Conservation (phyloP, 2,113 vertebrate genomes). For the Myrmophylax atrothorax region DNA sequence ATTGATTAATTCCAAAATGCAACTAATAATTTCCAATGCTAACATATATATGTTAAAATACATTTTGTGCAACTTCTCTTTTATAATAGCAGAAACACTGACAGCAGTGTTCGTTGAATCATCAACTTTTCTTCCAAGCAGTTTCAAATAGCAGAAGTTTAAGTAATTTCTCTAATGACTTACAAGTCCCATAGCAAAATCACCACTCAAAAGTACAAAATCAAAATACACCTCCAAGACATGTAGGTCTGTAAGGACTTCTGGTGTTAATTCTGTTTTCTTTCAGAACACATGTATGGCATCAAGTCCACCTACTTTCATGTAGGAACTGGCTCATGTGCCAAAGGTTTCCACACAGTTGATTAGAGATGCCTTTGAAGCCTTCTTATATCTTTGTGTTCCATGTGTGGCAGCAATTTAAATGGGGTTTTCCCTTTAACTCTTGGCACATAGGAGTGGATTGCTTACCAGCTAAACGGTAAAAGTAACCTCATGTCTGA, state of each 20-base stretch:
- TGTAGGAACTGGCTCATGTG: neutral
- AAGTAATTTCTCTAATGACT: neutral
- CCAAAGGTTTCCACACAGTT: neutral
- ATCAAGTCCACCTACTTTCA: neutral
- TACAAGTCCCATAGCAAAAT: neutral
- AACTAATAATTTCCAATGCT: neutral
- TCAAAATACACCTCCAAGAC: neutral
- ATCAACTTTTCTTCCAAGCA: neutral
- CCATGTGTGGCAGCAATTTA: neutral
- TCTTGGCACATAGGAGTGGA: accelerated
- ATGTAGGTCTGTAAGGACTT: neutral
- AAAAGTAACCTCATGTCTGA: neutral
- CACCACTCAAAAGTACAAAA: neutral
- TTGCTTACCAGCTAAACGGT: neutral
- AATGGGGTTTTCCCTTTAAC: neutral
- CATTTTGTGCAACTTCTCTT: neutral
- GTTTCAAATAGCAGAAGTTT: neutral
- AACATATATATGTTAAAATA: neutral
- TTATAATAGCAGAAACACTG: neutral
- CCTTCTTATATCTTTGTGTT: neutral
- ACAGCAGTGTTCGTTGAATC: neutral
- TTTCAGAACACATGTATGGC: neutral
- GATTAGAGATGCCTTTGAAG: neutral
- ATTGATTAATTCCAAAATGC: neutral
- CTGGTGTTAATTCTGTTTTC: neutral